Conservation (phyloP, 2,888 invertebrate species). For the Lasius fuliginosus region DNA sequence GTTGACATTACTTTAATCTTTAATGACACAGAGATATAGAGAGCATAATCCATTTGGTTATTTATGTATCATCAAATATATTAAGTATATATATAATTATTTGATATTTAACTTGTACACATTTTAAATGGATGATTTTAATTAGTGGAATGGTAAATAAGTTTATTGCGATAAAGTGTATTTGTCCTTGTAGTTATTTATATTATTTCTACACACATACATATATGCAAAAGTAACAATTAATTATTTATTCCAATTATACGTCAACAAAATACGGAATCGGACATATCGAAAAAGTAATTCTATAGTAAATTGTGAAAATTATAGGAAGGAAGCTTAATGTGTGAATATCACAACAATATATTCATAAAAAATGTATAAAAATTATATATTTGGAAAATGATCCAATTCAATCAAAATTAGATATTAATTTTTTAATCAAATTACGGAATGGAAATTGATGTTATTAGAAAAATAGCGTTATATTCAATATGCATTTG, state of each 20-base stretch:
- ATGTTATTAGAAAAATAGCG: neutral
- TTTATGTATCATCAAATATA: slow-evolving; percentile 2
- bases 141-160: slow-evolving; percentile 13
- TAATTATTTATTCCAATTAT: slow-evolving; percentile 27
- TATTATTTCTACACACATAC: slow-evolving; percentile 12
- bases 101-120: neutral
- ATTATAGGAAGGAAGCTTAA: neutral
- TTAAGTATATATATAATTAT: neutral
- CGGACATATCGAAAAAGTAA: neutral
- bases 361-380: neutral
- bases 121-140: slow-evolving; percentile 4
- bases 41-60: neutral
- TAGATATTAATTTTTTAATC: neutral
- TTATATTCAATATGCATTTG: neutral
- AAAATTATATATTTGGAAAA: neutral
- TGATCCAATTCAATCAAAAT: neutral
- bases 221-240: neutral
- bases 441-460: neutral
- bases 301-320: slow-evolving; percentile 4
- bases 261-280: neutral
- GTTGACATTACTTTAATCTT: neutral
- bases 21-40: neutral
- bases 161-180: slow-evolving; percentile 24
- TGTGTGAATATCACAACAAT: too few species aligned
- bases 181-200: slow-evolving; percentile 18